Evolutionary conservation across 2,797 vertebrate genomes (phyloP), one percentile per base, ranked within the genome.

Genomic region (Mormyrus hasselquistii): DNA sequence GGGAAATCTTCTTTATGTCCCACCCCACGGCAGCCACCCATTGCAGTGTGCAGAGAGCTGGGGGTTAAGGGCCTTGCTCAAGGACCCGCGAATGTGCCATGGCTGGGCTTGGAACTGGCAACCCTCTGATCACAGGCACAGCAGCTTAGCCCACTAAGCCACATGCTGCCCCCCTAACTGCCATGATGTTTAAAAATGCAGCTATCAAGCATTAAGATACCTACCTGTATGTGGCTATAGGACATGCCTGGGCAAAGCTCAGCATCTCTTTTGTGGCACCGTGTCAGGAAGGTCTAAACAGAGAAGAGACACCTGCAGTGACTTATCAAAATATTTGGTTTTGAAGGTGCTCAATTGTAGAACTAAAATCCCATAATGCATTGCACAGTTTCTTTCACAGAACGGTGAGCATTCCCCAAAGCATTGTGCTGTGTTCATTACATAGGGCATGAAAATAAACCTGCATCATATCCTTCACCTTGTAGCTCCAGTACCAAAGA

Each of bases 251-350:
- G 34, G 4, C 34, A 12, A 38, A 5, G 0, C 6, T 76, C 69
- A 76, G 34, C 34, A 19, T 76, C 4, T 38, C 2, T 5, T 41
- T 76, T 41, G 69, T 16, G 69, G 69, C 34, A 76, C 69, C 9
- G 34, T 41, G 69, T 41, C 44, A 50, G 79, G 16, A 49, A 10
- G 79, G 16, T 83, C 44, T 49, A 49, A 49, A 16, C 19, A 47
- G 44, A n/a, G 16, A 47, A 83, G n/a, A 76, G 34, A 25, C 69
- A 83, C 47, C 44, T 83, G 79, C n/a, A 50, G 79, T 41, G 19
- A 83, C 2, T 14, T 83, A 12, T 83, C 49, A 86, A 57, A 34
- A 86, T 55, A 86, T 86, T 57, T 86, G 14, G 84, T n/a, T 86
- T 57, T 86, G 84, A 55, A 86, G 6, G 2, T 86, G 50, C 52